Percentiles rank a stretch among this genome's conserved stretches.
Evolutionary conservation across 2,113 vertebrate genomes (phyloP).

Genomic region (Mustela lutreola): DNA sequence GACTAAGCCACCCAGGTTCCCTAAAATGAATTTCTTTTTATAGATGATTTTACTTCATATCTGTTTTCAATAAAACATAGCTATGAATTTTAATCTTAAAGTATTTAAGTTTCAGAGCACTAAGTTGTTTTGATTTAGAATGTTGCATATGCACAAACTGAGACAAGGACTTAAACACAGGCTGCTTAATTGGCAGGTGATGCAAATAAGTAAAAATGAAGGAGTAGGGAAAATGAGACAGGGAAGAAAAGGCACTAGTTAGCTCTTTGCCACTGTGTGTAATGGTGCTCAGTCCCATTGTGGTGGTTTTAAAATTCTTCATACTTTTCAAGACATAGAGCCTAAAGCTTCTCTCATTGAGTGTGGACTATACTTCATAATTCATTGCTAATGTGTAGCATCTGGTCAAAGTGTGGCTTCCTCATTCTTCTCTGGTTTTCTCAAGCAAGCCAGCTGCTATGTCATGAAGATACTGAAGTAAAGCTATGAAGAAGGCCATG

Average conservation of each 20-base stretch:
- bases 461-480: background rate
- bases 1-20: background rate
- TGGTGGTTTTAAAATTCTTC: background rate
- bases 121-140: background rate
- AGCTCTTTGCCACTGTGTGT: background rate
- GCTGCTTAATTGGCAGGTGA: background rate
- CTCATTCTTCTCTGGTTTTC: background rate
- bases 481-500: background rate
- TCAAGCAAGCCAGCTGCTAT: background rate
- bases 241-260: background rate
- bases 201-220: background rate
- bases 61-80: background rate
- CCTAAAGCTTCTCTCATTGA: background rate
- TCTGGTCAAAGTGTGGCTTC: background rate
- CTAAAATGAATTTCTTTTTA: background rate
- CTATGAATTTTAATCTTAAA: background rate
- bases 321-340: background rate
- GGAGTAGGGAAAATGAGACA: background rate
- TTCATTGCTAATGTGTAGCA: background rate
- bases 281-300: background rate
- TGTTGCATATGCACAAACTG: background rate
- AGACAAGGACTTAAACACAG: background rate
- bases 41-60: background rate
- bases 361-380: background rate
- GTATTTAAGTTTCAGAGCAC: background rate